Evolutionary conservation across 2,888 invertebrate genomes (phyloP).

Genomic region (Pyrrhosoma nymphula): DNA sequence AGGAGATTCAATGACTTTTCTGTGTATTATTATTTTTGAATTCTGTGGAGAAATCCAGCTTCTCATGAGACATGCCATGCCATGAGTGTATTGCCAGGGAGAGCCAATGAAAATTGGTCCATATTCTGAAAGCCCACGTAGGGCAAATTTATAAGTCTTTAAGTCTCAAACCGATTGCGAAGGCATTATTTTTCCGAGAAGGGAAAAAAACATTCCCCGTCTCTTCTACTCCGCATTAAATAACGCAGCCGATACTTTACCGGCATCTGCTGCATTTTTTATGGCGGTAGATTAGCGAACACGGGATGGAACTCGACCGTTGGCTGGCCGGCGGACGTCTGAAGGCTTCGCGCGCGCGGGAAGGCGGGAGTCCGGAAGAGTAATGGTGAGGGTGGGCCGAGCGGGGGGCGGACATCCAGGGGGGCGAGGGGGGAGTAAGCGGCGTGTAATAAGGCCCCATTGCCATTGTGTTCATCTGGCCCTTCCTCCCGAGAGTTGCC

Average conservation of each 20-base stretch:
- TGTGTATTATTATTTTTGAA: no score
- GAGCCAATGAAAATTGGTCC: not conserved
- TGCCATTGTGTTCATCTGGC: slow-evolving; percentile 38
- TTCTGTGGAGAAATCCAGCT: no score
- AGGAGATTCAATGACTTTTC: no score
- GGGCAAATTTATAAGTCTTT: not conserved
- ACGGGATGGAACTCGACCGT: not conserved
- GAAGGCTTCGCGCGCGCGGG: not conserved
- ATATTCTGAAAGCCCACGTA: not conserved
- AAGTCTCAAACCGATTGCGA: not conserved
- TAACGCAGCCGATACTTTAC: slow-evolving; percentile 18
- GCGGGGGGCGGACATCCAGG: not conserved
- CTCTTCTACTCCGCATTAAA: not conserved
- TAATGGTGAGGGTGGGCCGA: no score
- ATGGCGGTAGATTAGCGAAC: slow-evolving; percentile 11
- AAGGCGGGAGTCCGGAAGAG: not conserved
- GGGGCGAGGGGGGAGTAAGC: slow-evolving; percentile 7
- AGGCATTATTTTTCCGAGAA: not conserved
- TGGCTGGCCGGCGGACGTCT: not conserved
- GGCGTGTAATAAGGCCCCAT: slow-evolving; percentile 50
- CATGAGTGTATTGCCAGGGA: not conserved
- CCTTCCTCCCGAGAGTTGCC: not conserved
- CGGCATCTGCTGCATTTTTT: slow-evolving; percentile 32
- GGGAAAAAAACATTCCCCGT: not conserved
- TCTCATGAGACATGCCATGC: not conserved